Evolutionary conservation across 2,888 invertebrate species (phyloP).

Genomic region (Tetragonula carbonaria): DNA sequence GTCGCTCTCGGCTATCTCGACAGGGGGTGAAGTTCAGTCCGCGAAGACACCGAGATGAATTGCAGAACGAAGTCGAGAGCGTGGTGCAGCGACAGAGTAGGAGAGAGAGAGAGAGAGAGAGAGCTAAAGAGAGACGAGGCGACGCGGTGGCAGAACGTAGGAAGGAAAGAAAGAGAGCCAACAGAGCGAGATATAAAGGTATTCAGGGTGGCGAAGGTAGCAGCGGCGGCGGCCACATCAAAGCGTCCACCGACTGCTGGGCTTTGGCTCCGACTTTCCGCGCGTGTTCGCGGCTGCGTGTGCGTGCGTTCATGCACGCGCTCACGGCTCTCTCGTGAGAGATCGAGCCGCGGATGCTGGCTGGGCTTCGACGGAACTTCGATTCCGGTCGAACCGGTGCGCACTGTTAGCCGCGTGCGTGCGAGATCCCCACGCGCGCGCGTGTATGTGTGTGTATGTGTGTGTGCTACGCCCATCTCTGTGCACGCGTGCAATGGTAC

Average conservation of each 20-base stretch:
- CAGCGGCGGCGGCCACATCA: conserved; percentile 80
- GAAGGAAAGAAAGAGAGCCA: conserved; percentile 37
- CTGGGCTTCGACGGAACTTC: conserved; percentile 68
- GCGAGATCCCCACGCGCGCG: not conserved
- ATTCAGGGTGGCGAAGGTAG: conserved; percentile 80
- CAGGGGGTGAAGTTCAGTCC: conserved; percentile 50
- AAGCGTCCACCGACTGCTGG: conserved; percentile 80
- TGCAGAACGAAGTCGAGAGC: conserved; percentile 71
- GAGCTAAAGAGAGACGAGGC: conserved; percentile 32
- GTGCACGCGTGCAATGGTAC: not conserved
- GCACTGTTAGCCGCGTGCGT: conserved; percentile 52
- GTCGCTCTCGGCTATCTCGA: conserved; percentile 20
- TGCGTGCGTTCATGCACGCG: conserved; percentile 62
- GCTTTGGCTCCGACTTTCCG: conserved; percentile 75
- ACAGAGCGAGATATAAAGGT: conserved; percentile 74
- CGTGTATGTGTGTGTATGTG: not conserved
- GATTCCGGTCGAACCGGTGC: conserved; percentile 81
- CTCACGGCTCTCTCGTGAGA: conserved; percentile 58
- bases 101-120: conserved; percentile 35
- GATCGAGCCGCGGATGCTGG: conserved; percentile 50
- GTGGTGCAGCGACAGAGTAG: conserved; percentile 33
- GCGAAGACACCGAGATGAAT: conserved; percentile 69
- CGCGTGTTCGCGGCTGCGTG: conserved; percentile 69
- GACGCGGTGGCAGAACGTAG: conserved; percentile 28
- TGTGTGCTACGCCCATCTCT: not conserved